Percentiles rank a stretch among this genome's conserved stretches.
Evolutionary conservation across 2,797 vertebrate genomes (phyloP).

Genomic region (Pangasius krempfi): DNA sequence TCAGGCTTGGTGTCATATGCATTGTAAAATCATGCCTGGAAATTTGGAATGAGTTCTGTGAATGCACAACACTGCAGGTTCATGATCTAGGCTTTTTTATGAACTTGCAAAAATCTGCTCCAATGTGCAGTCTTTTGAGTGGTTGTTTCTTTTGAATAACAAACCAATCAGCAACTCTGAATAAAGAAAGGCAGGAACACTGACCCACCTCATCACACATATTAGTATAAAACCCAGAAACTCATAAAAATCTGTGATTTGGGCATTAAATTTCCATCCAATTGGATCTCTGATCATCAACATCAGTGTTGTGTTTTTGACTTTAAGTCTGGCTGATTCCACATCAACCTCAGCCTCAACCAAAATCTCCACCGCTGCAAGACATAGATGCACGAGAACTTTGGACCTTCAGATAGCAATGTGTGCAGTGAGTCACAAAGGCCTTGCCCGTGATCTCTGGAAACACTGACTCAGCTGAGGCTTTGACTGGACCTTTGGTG

Average conservation of each 20-base stretch:
- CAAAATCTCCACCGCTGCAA: background rate
- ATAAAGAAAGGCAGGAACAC: background rate
- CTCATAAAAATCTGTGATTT: background rate
- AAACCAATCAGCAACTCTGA: background rate
- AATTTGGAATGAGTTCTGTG: background rate
- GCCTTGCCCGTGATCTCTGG: background rate
- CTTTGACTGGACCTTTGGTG: background rate
- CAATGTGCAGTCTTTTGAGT: background rate
- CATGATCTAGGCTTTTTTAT: background rate
- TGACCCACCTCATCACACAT: background rate
- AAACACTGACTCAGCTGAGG: background rate
- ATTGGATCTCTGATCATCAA: background rate
- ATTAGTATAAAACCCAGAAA: background rate
- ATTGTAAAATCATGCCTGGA: background rate
- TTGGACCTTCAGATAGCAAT: background rate
- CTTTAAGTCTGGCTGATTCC: background rate
- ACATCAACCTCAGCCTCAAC: background rate
- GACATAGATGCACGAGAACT: background rate
- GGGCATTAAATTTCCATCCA: background rate
- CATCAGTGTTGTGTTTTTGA: background rate
- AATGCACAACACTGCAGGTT: background rate
- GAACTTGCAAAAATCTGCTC: background rate
- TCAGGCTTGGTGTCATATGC: background rate
- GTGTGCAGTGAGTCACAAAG: background rate
- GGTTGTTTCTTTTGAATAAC: background rate